phyloP scores from a whole-genome alignment of 2,797 vertebrate species.

The Oreonectes daqikongensis region DNA sequence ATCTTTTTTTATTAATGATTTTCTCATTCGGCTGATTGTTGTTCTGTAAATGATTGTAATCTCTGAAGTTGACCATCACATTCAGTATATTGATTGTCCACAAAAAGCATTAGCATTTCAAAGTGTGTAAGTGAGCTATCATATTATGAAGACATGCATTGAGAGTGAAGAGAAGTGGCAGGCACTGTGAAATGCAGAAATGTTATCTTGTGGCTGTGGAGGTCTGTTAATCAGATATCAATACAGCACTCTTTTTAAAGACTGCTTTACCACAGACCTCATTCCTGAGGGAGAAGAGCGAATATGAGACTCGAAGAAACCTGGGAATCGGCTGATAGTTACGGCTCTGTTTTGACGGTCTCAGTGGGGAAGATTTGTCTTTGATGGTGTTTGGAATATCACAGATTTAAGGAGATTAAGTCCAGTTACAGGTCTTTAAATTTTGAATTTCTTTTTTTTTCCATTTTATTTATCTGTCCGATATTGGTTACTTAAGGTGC shows the following conservation, averaged over 20 bases:
- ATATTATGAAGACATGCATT: constrained; percentile 13
- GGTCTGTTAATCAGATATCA: constrained; percentile 60
- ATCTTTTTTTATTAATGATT: not conserved
- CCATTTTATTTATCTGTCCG: not conserved
- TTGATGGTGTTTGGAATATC: not conserved
- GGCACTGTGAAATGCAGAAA: constrained; percentile 55
- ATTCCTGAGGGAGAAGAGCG: constrained; percentile 46
- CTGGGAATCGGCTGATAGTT: constrained; percentile 36
- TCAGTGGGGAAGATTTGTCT: constrained; percentile 1
- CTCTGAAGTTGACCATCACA: not conserved
- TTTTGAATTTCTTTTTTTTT: not conserved
- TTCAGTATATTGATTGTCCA: not conserved
- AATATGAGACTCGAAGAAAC: constrained; percentile 48
- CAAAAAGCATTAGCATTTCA: not conserved
- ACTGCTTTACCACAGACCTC: constrained; percentile 43
- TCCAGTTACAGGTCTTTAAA: not conserved
- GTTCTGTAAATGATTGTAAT: not conserved
- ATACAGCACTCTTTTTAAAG: constrained; percentile 57
- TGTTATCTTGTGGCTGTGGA: constrained; percentile 56
- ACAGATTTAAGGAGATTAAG: not conserved
- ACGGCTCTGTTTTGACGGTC: constrained; percentile 45
- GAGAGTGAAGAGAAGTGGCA: constrained; percentile 35
- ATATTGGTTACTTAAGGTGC: not conserved
- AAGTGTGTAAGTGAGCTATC: not conserved
- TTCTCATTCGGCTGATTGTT: constrained; percentile 17